Base-by-base conservation (phyloP, 2,113 vertebrate species). In the Odocoileus virginianus region DNA sequence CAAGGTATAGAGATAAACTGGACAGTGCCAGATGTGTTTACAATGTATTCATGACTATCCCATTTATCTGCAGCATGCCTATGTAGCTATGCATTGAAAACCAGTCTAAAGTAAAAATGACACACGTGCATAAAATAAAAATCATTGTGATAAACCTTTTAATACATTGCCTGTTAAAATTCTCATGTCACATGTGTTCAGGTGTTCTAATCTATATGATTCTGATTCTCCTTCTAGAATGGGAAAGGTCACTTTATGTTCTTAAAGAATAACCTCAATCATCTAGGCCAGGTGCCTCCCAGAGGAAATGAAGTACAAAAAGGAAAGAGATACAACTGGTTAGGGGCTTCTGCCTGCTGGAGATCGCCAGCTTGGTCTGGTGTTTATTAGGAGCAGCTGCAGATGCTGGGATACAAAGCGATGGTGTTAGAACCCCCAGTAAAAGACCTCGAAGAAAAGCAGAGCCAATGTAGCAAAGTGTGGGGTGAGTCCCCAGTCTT, bases 381-480 rank as follows among this genome's bases (percentile, higher is more conserved):
- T 12, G 11, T 17, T 19, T 28, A 4, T 2, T 11, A 55, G 74
- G 25, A 23, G 61, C 1, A 3, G 55, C 50, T 6, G 19, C 2
- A n/a, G 87, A 74, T 74, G 21, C 86, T 3, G 27, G 71, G 81
- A 45, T 3, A 40, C 13, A 55, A 13, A 64, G 79, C n/a, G 13
- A 36, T 15, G 57, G 36, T 60, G 25, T 6, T 7, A 43, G 15
- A 23, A 6, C n/a, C 7, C 43, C 50, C 58, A 13, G 16, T 33
- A 45, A 52, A 30, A 25, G 30, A 45, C 45, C 47, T 33, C 12
- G 1, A 25, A 30, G 23, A n/a, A 57, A 27, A 79, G 60, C 0
- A 14, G 2, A 11, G 45, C 3, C 0, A 2, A 57, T 7, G 23
- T 1, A 45, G 55, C 28, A 15, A 7, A 28, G 16, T 10, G n/a